Evolutionary conservation across 2,113 vertebrate genomes (phyloP).

Genomic region (Eurystomus gularis): DNA sequence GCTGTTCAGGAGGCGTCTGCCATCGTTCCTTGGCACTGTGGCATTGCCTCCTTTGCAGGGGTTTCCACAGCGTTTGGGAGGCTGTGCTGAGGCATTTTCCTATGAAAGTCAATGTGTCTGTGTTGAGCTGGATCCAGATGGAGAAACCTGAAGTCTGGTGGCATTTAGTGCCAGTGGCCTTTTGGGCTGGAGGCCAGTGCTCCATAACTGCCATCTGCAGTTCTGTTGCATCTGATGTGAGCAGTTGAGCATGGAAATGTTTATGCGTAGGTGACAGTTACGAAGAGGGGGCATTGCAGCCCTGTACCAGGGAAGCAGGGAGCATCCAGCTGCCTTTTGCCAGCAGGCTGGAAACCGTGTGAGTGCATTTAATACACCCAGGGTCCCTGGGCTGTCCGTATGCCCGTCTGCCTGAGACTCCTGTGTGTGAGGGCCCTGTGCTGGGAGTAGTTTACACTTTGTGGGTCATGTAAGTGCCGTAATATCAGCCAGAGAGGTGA

Average conservation of each 20-base stretch:
- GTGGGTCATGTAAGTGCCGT: background rate
- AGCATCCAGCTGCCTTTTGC: background rate
- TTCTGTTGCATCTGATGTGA: background rate
- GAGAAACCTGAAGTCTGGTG: background rate
- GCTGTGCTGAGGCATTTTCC: background rate
- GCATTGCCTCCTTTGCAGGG: background rate
- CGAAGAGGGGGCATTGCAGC: background rate
- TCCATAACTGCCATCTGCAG: rapidly evolving
- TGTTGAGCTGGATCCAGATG: background rate
- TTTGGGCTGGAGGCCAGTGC: background rate
- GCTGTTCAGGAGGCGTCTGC: rapidly evolving
- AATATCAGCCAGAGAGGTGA: background rate
- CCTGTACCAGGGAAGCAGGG: background rate
- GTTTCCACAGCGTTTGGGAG: background rate
- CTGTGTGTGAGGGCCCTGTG: background rate
- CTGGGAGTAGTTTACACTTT: background rate
- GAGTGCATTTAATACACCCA: background rate
- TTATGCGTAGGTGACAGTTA: background rate
- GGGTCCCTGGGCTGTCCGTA: background rate
- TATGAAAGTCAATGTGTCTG: background rate
- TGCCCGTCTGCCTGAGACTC: background rate
- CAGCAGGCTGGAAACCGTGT: background rate
- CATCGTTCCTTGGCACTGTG: background rate
- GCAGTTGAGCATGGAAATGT: background rate
- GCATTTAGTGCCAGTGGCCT: background rate